Conservation (phyloP, 2,888 invertebrate genomes). For the Charanyca ferruginea region DNA sequence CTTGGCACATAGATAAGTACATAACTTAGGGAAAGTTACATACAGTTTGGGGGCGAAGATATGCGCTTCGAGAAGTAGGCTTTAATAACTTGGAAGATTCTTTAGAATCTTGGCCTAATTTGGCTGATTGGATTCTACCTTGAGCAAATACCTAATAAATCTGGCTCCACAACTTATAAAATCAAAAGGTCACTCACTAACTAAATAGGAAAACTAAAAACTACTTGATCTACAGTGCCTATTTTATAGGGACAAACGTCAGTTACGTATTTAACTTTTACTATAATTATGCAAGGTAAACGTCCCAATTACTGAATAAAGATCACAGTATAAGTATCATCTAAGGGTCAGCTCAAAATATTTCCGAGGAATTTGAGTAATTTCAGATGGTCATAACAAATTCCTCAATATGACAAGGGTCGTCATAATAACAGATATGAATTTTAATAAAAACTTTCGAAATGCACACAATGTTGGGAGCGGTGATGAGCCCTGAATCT, state of each 20-base stretch:
- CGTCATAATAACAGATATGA: constrained; percentile 37
- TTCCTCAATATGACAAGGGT: constrained; percentile 28
- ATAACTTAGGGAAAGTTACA: constrained; percentile 26
- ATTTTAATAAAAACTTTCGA: constrained; percentile 52
- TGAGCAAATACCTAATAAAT: no score
- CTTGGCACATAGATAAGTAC: constrained; percentile 35
- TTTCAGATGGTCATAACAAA: constrained; percentile 9
- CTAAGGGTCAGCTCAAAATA: background rate
- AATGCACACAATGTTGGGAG: constrained; percentile 62
- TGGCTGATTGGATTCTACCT: no score
- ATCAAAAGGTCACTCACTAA: no score
- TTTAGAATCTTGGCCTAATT: constrained; percentile 5
- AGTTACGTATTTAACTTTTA: no score
- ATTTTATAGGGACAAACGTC: no score
- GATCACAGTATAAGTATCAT: background rate
- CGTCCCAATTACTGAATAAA: no score
- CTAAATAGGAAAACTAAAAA: no score
- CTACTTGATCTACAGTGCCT: no score
- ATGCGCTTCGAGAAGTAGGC: constrained; percentile 28
- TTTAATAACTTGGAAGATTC: constrained; percentile 37
- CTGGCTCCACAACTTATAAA: no score
- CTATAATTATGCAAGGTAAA: no score
- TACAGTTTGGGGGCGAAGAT: constrained; percentile 13
- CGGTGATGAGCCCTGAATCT: constrained; percentile 66
- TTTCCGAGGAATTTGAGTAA: constrained; percentile 20